Evolutionary conservation across 2,888 invertebrate species (phyloP), one percentile per base, ranked within the genome.

Genomic region (Dioctria linearis): DNA sequence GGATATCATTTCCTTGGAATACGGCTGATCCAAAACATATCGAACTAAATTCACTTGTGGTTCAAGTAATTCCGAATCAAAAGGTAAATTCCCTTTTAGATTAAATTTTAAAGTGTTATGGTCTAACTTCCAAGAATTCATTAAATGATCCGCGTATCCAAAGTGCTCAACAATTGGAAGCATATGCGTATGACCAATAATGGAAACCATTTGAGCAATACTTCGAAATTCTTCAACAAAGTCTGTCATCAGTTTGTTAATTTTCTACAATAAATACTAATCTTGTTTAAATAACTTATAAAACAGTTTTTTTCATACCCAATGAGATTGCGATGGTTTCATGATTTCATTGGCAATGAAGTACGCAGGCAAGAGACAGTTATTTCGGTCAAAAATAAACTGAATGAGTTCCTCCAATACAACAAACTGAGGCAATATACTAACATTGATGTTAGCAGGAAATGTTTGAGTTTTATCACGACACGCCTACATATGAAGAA

Each of bases 1-100:
- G 85, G 96, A 97, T 84, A 98, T 96, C 96, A 98, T 97, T 86
- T 98, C 98, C 83, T 97, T 91, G 2, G 97, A 98, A 88, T 98
- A 98, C 0, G 98, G 97, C 87, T 98, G 98, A 86, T 97, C 96
- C 11, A 98, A 88, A 42, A 98, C 97, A 88, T 98, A 98, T 83
- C 95, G 91, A 43, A 98, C 89, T 51, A 98, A 90, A 54, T 94
- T 93, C 5, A 95, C 96, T 90, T 98, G 98, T 6, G 98, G 96
- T 87, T 96, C 95, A 13, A 96, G 89, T 46, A 98, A 88, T 86
- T 97, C 96, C 83, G 95, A 94, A 84, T 96, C 94, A 87, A 97
- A 98, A 0, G 98, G 98, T 80, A 98, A 90, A 85, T 94, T 95
- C 40, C 91, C 91, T 86, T 92, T 92, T 3, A 92, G 88, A 49